Conservation (phyloP, 2,797 vertebrate genomes). For the Macrochelys suwanniensis region DNA sequence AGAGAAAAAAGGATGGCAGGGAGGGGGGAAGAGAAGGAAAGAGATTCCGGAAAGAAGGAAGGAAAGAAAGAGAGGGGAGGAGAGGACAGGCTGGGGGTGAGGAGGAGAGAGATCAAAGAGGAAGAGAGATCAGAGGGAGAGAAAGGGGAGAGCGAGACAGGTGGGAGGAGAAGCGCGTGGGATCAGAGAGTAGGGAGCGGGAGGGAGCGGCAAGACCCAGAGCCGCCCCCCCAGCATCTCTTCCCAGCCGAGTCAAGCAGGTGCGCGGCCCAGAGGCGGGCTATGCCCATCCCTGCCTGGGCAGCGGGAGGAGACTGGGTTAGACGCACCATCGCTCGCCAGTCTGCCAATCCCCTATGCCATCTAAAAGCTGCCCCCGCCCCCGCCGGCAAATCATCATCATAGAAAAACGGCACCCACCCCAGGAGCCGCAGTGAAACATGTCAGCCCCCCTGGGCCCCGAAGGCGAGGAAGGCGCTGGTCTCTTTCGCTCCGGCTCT, state of each 20-base stretch:
- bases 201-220: neutral
- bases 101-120: constrained; percentile 35
- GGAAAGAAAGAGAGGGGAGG: neutral
- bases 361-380: neutral
- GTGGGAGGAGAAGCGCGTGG: neutral
- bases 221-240: too few species aligned
- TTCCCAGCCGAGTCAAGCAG: neutral
- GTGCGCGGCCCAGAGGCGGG: neutral
- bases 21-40: neutral
- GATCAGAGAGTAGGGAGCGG: neutral
- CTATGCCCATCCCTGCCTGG: neutral
- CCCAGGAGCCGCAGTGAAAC: too few species aligned
- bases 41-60: neutral
- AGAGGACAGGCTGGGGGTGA: neutral
- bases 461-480: neutral
- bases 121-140: constrained; percentile 29
- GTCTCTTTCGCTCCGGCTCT: neutral
- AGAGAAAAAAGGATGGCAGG: neutral
- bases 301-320: neutral
- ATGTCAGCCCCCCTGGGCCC: too few species aligned
- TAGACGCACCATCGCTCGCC: neutral
- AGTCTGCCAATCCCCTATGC: neutral
- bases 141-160: neutral
- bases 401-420: too few species aligned
- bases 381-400: too few species aligned